Conservation (phyloP, 1,140 invertebrate genomes). For the Drosophila kohkoa region DNA sequence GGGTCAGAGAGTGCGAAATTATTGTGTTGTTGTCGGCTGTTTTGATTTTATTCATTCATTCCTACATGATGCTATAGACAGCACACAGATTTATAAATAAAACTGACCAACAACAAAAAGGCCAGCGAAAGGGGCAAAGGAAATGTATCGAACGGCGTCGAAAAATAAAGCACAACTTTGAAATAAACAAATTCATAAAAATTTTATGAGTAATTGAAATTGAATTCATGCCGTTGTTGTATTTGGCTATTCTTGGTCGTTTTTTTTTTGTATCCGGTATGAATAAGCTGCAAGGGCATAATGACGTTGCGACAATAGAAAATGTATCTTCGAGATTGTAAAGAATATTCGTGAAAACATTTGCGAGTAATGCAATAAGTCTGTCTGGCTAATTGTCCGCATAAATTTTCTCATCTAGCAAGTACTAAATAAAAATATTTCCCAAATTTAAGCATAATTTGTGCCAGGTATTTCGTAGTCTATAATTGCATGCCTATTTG, state of each 20-base stretch:
- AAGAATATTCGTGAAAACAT: too few relatives aligned
- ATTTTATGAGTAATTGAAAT: constrained; percentile 77
- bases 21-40: constrained; percentile 22
- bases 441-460: not conserved
- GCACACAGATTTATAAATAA: constrained; percentile 43
- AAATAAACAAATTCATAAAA: constrained; percentile 80
- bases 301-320: not conserved
- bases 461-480: not conserved
- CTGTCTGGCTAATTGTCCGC: too few relatives aligned
- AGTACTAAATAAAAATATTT: too few relatives aligned
- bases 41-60: constrained; percentile 68
- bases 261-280: not conserved
- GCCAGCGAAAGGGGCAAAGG: constrained; percentile 3
- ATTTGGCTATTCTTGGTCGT: not conserved
- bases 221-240: constrained; percentile 47
- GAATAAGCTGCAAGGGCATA: not conserved
- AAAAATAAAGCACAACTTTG: constrained; percentile 44
- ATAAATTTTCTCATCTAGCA: too few relatives aligned
- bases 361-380: too few relatives aligned
- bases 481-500: not conserved
- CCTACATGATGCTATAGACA: constrained; percentile 25
- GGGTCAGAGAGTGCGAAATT: constrained; percentile 20
- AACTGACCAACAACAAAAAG: constrained; percentile 8
- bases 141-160: constrained; percentile 17
- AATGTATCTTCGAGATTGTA: not conserved